Evolutionary conservation across 2,797 vertebrate species (phyloP), one percentile per base, ranked within the genome.

Genomic region (Serranus cabrilla): DNA sequence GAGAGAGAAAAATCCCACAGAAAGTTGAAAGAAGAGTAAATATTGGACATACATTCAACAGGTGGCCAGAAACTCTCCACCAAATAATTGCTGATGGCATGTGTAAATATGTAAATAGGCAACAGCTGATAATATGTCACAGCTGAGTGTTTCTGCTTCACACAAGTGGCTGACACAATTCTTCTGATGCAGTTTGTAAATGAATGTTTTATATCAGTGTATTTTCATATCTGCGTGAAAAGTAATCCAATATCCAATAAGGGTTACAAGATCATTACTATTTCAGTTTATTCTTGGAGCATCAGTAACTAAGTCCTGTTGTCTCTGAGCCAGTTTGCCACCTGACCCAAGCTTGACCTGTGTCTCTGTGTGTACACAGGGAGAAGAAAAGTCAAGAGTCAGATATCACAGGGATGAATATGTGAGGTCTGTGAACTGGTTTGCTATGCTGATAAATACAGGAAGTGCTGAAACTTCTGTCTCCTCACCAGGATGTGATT

Each of bases 341-440:
- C 34, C 51, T 65, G 68, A 72, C 47, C 21, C 1, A 11, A 11
- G 46, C 11, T 40, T 63, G 58, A 76, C 69, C 40, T 6, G 60
- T 50, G 17, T 65, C 25, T 49, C 43, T 59, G 13, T 73, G 18
- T 71, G 23, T 54, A 10, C 52, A 51, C 43, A 49, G 16, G 34
- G 23, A 57, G 50, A 49, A 25, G n/a, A 37, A 8, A 40, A 52
- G 54, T 57, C 57, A 58, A 8, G 18, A 31, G 64, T 58, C 71
- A 58, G 21, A 55, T 14, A 64, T 61, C 51, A 68, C 45, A 62
- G 43, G 58, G 55, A 77, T 61, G 16, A 73, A 66, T 45, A 27
- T 67, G 59, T 72, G 56, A 49, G 23, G 16, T 23, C 18, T 25
- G n/a, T 52, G 37, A 71, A 34, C 1, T 8, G 7, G 34, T 34